These are phyloP conservation scores for Drosophila repletoides DNA, from an alignment of 1,140 invertebrate species.

Conservation along the genomic window DNA sequence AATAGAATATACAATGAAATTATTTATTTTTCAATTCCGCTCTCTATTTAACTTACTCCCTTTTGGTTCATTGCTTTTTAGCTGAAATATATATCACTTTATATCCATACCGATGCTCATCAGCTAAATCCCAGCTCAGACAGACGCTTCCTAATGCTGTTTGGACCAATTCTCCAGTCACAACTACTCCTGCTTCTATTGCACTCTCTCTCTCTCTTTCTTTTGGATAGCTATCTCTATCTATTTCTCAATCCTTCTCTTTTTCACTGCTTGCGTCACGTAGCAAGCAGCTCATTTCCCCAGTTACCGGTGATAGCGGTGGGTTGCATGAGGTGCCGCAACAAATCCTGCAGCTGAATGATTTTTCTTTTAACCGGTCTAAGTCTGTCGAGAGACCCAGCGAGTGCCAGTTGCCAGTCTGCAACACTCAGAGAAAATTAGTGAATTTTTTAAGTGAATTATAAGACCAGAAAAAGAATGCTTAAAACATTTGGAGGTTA, in stretches of 20 bases:
- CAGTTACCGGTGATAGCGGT: slow-evolving; percentile 24
- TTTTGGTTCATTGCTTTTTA: neutral
- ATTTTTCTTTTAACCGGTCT: slow-evolving; percentile 17
- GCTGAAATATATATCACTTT: neutral
- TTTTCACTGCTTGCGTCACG: slow-evolving; percentile 16
- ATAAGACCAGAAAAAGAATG: too few species aligned
- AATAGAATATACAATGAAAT: too few species aligned
- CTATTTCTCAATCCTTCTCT: too few species aligned
- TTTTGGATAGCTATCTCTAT: neutral
- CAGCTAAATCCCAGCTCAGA: slow-evolving; percentile 15
- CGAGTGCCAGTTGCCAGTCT: neutral
- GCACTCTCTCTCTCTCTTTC: neutral
- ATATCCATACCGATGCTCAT: neutral
- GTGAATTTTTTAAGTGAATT: too few species aligned
- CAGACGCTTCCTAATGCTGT: slow-evolving; percentile 10
- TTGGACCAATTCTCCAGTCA: slow-evolving; percentile 10
- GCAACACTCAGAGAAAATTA: too few species aligned
- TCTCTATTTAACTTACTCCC: too few species aligned
- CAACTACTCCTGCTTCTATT: neutral
- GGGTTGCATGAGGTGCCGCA: neutral
- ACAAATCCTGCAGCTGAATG: slow-evolving; percentile 26
- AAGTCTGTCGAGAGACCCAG: neutral
- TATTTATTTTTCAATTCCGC: too few species aligned
- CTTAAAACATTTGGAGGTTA: too few species aligned
- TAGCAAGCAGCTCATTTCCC: slow-evolving; percentile 45